Evolutionary conservation across 2,888 invertebrate genomes (phyloP).

Genomic region (Galerucella nymphaeae): DNA sequence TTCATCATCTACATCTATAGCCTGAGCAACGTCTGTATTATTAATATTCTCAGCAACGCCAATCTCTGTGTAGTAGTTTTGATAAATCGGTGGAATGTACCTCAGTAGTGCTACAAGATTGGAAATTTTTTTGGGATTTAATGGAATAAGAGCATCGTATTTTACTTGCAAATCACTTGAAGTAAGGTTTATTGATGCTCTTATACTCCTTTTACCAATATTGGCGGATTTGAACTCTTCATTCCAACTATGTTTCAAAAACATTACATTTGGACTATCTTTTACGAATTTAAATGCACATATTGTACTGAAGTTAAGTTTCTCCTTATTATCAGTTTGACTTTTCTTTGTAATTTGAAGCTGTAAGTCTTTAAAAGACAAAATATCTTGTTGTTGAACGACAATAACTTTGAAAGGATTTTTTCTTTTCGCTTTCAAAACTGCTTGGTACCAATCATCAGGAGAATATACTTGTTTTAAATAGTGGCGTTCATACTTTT

Average conservation of each 20-base stretch:
- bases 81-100: slow-evolving; percentile 24
- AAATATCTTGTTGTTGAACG: background rate
- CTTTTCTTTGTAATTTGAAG: slow-evolving; percentile 10
- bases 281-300: background rate
- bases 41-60: slow-evolving; percentile 3
- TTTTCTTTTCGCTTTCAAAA: no score
- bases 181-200: background rate
- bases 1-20: background rate
- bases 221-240: slow-evolving; percentile 11
- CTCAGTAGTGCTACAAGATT: slow-evolving; percentile 14
- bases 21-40: background rate
- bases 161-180: slow-evolving; percentile 16
- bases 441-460: no score
- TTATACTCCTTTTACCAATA: slow-evolving; percentile 24
- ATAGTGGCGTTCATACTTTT: slow-evolving; percentile 11
- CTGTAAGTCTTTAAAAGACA: slow-evolving; percentile 1
- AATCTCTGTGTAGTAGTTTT: slow-evolving; percentile 22
- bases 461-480: no score
- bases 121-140: slow-evolving; percentile 18
- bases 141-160: slow-evolving; percentile 17
- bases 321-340: slow-evolving; percentile 2
- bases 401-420: no score
- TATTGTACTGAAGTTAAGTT: slow-evolving; percentile 9
- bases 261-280: slow-evolving; percentile 10
- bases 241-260: slow-evolving; percentile 3